phyloP scores from a whole-genome alignment of 2,113 vertebrate species.

The Eudyptes chrysolophus region DNA sequence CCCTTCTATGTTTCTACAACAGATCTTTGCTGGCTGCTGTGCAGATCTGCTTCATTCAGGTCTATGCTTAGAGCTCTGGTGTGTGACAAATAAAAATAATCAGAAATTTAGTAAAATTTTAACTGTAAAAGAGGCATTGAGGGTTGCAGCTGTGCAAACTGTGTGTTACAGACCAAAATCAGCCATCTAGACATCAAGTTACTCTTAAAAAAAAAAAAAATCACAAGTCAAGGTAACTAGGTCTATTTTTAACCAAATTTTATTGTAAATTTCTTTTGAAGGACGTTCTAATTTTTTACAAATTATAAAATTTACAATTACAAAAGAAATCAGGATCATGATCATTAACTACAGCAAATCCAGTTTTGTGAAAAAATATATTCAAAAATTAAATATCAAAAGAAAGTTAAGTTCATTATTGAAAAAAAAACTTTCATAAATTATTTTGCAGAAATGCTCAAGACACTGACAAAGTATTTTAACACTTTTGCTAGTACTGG shows the following conservation, averaged over 20 bases:
- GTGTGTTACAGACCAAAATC: not conserved
- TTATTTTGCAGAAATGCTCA: conserved; percentile 55
- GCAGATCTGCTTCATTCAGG: not conserved
- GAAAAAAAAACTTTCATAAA: conserved; percentile 29
- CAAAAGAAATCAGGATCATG: conserved; percentile 10
- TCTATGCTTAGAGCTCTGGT: not conserved
- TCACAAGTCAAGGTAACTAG: not conserved
- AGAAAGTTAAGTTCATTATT: conserved; percentile 43
- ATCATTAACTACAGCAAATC: conserved; percentile 25
- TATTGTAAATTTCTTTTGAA: conserved; percentile 25
- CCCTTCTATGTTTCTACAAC: not conserved
- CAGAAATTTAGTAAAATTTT: not conserved
- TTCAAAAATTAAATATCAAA: conserved; percentile 69
- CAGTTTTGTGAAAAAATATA: conserved; percentile 69
- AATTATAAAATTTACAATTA: conserved; percentile 59
- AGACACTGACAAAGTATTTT: conserved; percentile 5
- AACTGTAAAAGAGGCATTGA: not conserved
- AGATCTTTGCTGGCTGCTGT: no score
- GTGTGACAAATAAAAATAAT: not conserved
- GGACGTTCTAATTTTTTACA: conserved; percentile 23
- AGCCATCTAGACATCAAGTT: not conserved
- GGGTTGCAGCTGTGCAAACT: not conserved
- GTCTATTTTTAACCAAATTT: conserved; percentile 3
- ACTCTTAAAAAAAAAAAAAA: not conserved
- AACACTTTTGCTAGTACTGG: not conserved